These are phyloP conservation scores for Heliconius congener DNA, from an alignment of 1,140 invertebrate genomes.

Conservation along the genomic window DNA sequence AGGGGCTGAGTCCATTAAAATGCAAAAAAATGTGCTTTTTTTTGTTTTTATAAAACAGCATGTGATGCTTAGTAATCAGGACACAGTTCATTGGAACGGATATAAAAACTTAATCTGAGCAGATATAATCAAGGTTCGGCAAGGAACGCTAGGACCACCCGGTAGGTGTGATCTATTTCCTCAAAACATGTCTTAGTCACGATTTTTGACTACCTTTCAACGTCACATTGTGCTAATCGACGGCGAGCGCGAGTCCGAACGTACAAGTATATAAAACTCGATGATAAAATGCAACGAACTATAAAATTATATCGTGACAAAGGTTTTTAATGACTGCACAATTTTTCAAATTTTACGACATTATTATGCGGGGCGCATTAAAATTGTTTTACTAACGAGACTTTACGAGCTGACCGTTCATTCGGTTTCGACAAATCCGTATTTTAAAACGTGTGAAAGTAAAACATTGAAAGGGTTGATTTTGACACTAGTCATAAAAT, in stretches of 20 bases:
- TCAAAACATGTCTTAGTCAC: conserved; percentile 40
- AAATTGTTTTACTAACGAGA: conserved; percentile 54
- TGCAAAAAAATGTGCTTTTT: conserved; percentile 25
- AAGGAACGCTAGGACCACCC: conserved; percentile 56
- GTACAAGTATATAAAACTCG: background rate
- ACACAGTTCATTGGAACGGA: conserved; percentile 46
- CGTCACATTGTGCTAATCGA: conserved; percentile 21
- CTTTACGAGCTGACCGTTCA: conserved; percentile 67
- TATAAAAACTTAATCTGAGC: conserved; percentile 57
- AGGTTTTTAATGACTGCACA: conserved; percentile 30
- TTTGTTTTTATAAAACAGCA: conserved; percentile 32
- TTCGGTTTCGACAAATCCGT: conserved; percentile 62
- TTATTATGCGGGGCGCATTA: conserved; percentile 63
- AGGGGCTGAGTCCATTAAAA: conserved; percentile 22
- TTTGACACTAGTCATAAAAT: conserved; percentile 56
- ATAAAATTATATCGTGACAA: conserved; percentile 29
- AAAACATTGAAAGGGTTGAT: conserved; percentile 64
- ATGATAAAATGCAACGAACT: conserved; percentile 30
- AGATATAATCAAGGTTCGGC: conserved; percentile 53
- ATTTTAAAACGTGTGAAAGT: conserved; percentile 78
- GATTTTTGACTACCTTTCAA: conserved; percentile 37
- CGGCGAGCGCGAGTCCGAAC: background rate
- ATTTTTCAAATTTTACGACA: conserved; percentile 72
- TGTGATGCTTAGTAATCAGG: conserved; percentile 35
- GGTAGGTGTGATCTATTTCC: conserved; percentile 52